Conservation (phyloP, 2,113 vertebrate genomes). For the Merops nubicus region DNA sequence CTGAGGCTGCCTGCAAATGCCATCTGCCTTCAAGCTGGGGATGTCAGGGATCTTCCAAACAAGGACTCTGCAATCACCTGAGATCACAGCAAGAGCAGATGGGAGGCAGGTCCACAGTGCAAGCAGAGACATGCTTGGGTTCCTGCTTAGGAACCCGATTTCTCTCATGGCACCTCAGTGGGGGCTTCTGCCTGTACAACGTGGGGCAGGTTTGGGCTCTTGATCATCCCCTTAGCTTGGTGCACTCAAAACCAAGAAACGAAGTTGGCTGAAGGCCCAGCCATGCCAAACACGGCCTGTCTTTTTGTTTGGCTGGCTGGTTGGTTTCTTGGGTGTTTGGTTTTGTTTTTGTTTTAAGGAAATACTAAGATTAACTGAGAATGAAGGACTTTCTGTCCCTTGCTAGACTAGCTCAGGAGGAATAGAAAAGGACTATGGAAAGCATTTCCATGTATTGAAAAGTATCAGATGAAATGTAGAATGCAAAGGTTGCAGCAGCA, state of each 20-base stretch:
- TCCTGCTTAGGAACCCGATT: neutral
- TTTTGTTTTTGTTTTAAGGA: neutral
- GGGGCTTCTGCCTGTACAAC: neutral
- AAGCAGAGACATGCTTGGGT: neutral
- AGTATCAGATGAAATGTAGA: conserved; percentile 15
- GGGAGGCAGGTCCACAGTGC: neutral
- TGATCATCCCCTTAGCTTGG: neutral
- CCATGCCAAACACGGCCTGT: neutral
- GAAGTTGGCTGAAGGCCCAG: neutral
- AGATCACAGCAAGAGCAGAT: conserved; percentile 27
- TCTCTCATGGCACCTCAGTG: neutral
- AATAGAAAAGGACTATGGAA: conserved; percentile 3
- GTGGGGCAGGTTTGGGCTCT: neutral
- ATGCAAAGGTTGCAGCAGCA: conserved; percentile 35
- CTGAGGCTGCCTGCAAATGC: conserved; percentile 6
- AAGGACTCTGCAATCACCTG: neutral
- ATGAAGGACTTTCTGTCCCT: neutral
- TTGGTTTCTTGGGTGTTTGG: no score
- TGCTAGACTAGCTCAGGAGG: neutral
- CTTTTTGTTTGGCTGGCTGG: neutral
- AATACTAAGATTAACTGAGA: neutral
- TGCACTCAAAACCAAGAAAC: neutral
- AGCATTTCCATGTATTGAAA: neutral
- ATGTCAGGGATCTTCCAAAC: conserved; percentile 22
- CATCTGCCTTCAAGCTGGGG: conserved; percentile 24